Percentiles rank a stretch among this genome's conserved stretches.
Evolutionary conservation across 2,113 vertebrate genomes (phyloP).

Genomic region (Capreolus pygargus): DNA sequence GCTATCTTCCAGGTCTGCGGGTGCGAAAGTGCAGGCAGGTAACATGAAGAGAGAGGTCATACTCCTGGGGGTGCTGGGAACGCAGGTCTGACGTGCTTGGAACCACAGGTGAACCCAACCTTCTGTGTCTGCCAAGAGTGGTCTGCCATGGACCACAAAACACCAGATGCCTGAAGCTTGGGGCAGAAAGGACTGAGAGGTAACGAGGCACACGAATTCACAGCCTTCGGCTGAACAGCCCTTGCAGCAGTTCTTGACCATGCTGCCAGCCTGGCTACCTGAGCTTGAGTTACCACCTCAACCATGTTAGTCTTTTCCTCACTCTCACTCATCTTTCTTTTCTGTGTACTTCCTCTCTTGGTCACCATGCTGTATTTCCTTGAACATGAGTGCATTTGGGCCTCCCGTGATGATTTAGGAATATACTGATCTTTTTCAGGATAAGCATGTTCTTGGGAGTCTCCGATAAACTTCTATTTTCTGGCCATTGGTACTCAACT

Average conservation of each 20-base stretch:
- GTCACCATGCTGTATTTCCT: background rate
- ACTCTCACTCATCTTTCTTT: background rate
- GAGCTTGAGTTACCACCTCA: background rate
- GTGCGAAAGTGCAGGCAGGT: no score
- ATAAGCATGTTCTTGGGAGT: conserved; percentile 38
- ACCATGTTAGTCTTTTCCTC: background rate
- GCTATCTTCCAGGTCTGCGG: background rate
- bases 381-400: background rate
- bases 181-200: conserved; percentile 27
- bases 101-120: background rate
- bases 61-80: background rate
- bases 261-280: background rate
- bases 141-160: background rate
- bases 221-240: background rate
- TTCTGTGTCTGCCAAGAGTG: background rate
- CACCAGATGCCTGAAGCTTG: background rate
- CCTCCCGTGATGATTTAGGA: background rate
- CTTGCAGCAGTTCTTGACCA: background rate
- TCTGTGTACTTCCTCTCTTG: background rate
- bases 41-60: background rate
- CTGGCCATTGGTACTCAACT: conserved; percentile 46
- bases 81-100: background rate
- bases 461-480: conserved; percentile 59
- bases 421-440: conserved; percentile 1
- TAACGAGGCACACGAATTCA: background rate